These are phyloP conservation scores for Andrena dorsata DNA, from an alignment of 2,888 invertebrate genomes.

Conservation along the genomic window DNA sequence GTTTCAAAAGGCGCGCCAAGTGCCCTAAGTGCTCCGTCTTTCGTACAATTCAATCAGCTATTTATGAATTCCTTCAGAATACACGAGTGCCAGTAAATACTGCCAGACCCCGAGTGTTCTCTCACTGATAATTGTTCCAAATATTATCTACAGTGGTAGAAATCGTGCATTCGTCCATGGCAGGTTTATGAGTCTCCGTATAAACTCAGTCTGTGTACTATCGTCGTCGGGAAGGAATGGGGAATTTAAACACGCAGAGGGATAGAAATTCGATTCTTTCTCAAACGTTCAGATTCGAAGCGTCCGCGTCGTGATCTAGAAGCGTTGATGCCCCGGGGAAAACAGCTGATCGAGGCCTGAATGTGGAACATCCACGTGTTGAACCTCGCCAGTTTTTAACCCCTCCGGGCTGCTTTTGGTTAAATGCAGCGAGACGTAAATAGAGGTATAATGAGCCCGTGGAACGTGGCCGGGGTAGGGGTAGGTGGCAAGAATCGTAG, in stretches of 20 bases:
- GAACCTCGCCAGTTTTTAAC: constrained; percentile 21
- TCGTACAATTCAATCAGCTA: neutral
- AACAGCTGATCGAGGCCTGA: constrained; percentile 56
- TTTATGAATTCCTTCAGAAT: neutral
- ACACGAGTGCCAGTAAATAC: too few relatives aligned
- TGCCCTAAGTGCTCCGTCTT: neutral
- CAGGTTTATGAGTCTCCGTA: too few relatives aligned
- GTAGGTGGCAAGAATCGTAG: constrained; percentile 15
- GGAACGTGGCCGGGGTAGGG: neutral
- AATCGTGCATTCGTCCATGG: too few relatives aligned
- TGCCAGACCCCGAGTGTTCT: too few relatives aligned
- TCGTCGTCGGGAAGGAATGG: too few relatives aligned
- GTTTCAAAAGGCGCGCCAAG: neutral
- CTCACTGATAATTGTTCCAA: too few relatives aligned
- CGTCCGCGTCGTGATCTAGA: neutral
- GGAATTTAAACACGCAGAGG: neutral
- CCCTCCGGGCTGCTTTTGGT: constrained; percentile 17
- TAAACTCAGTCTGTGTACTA: too few relatives aligned
- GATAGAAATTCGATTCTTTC: neutral
- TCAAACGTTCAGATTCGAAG: neutral
- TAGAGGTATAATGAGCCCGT: constrained; percentile 42
- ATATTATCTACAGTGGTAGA: too few relatives aligned
- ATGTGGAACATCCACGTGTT: constrained; percentile 57
- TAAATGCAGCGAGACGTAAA: constrained; percentile 49
- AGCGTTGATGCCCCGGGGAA: constrained; percentile 41